A percentile compares a stretch with the other conserved stretches of the same genome.
Evolutionary conservation across 2,113 vertebrate genomes (phyloP).

Genomic region (Crypturellus undulatus): DNA sequence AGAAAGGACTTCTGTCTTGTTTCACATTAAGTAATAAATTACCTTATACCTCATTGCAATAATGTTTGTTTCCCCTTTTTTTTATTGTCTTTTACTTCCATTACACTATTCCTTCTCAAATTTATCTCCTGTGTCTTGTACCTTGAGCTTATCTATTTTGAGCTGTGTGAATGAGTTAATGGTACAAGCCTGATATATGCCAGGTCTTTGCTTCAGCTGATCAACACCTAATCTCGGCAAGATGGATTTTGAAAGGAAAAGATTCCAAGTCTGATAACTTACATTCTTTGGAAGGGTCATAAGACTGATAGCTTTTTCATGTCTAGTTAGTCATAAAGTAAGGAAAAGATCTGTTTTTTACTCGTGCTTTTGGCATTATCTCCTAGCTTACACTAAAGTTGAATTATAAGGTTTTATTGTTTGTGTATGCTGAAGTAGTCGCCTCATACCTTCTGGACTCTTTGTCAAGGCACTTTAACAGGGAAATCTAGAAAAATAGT

Average conservation of each 20-base stretch:
- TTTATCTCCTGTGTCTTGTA: background rate
- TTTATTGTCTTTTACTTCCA: background rate
- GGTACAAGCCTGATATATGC: background rate
- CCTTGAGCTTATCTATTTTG: background rate
- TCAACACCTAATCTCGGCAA: background rate
- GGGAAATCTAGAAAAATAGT: background rate
- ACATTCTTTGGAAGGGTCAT: accelerated
- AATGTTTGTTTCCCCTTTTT: background rate
- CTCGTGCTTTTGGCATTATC: background rate
- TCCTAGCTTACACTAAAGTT: background rate
- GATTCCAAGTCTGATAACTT: background rate
- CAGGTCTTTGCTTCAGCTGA: background rate
- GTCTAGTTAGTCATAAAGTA: background rate
- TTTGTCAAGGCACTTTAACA: background rate
- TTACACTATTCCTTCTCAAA: background rate
- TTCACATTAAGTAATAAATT: background rate
- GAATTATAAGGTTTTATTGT: background rate
- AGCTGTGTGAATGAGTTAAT: background rate
- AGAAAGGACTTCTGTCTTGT: background rate
- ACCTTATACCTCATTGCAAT: background rate
- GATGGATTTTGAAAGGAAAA: background rate
- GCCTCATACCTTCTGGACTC: background rate
- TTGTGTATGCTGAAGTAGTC: background rate
- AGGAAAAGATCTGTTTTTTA: background rate
- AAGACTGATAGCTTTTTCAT: background rate